These are phyloP conservation scores for Phyllotreta striolata DNA, from an alignment of 2,888 invertebrate genomes.

Conservation along the genomic window DNA sequence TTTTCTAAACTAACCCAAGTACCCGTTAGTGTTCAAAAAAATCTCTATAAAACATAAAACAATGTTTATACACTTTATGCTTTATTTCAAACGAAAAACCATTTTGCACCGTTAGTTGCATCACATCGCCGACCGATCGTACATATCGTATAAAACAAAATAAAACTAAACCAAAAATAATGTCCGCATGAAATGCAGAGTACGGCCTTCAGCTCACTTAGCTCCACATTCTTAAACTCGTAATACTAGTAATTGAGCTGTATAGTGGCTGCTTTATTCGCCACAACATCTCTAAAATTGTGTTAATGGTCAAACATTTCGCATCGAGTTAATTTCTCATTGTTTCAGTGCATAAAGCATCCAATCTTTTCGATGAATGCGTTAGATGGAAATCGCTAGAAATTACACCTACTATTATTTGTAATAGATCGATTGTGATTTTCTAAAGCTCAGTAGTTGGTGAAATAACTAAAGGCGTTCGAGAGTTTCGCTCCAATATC, in stretches of 20 bases:
- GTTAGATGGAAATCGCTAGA: too few relatives aligned
- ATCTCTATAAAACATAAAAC: neutral
- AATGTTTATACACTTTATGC: neutral
- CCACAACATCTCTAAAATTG: neutral
- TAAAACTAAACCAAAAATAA: slow-evolving; percentile 37
- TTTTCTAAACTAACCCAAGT: too few relatives aligned
- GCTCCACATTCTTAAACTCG: slow-evolving; percentile 49
- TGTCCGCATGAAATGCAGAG: slow-evolving; percentile 38
- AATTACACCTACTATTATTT: too few relatives aligned
- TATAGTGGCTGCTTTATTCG: slow-evolving; percentile 19
- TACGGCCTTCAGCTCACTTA: slow-evolving; percentile 48
- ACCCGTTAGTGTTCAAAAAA: neutral
- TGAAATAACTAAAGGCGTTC: slow-evolving; percentile 27
- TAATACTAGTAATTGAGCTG: slow-evolving; percentile 39
- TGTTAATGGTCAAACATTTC: neutral
- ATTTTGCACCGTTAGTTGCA: slow-evolving; percentile 45
- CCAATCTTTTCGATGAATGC: too few relatives aligned
- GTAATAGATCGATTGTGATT: slow-evolving; percentile 18
- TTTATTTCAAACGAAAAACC: slow-evolving; percentile 23
- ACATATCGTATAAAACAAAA: slow-evolving; percentile 30
- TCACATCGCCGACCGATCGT: slow-evolving; percentile 38
- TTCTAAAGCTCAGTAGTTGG: neutral
- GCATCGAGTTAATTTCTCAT: neutral
- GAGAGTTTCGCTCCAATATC: slow-evolving; percentile 39
- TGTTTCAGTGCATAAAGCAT: neutral